Evolutionary conservation across 2,888 invertebrate genomes (phyloP), one percentile per base, ranked within the genome.

Genomic region (Pandemis cinnamomeana): DNA sequence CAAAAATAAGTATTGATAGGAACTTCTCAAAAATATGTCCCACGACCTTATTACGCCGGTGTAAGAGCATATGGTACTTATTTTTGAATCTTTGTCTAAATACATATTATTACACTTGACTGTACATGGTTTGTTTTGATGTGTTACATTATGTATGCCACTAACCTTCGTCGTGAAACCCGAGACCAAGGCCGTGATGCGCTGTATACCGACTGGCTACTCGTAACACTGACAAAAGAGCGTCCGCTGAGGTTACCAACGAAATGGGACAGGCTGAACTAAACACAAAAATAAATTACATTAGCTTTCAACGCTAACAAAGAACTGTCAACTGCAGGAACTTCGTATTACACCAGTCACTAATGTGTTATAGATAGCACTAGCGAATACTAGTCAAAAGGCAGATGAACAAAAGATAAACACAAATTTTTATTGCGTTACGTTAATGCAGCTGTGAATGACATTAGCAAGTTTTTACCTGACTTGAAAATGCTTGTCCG

Each of bases 141-240:
- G 79, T 82, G 82, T 80, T 83, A 77, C 80, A 77, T 78, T 80
- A 78, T 83, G 77, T 70, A 79, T 77, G 75, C 66, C 78, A 89
- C 91, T 91, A 88, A 96, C 96, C 96, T 96, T 93, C 95, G 94
- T 84, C 95, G 90, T 82, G 96, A 96, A 82, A 95, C 91, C 82
- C 96, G 95, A 83, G 96, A 96, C 95, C 96, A 96, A 86, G 96
- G 95, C 85, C 95, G 95, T 80, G 95, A 95, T 86, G 95, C 93
- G 87, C 95, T 95, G 87, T 93, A 95, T 76, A 93, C 94, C 46
- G 95, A 95, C 88, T 95, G 95, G 87, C 94, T 95, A 85, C 95
- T 96, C 78, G 92, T 92, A 78, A 94, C 89, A 86, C 95, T 96
- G 77, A 91, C 87, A 89, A 95, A 95, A 79, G 95, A 95, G 84